Evolutionary conservation across 2,113 vertebrate genomes (phyloP), one percentile per base, ranked within the genome.

Genomic region (Pagrus major): DNA sequence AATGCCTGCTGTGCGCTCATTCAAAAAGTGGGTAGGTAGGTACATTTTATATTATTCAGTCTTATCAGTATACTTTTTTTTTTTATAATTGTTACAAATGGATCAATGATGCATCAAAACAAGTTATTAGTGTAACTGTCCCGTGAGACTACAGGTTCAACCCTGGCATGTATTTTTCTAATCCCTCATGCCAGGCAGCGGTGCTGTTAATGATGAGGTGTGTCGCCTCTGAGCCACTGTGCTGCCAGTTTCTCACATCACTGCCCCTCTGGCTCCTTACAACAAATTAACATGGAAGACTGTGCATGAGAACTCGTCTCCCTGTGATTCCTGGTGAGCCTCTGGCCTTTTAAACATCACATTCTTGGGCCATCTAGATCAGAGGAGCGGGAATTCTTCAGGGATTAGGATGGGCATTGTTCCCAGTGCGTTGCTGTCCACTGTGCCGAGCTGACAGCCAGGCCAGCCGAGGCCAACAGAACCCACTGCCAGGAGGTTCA

Each of bases 401-500:
- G 91, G 92, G 93, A 94, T 95, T 95, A 94, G 79, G 85, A 86
- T 69, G 83, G 79, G 81, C 87, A 95, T 93, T 94, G 92, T 95
- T 94, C 90, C 60, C 65, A 27, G 75, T 27, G 84, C 84, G 56
- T 81, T 65, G 78, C 89, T 81, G 81, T 88, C 88, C 90, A 86
- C 78, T 85, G 86, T 80, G 83, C 85, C 29, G 87, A 88, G 79
- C 74, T 78, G 89, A 93, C 84, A 85, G 89, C 85, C 80, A 55
- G 85, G 80, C 87, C 69, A 65, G 83, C 60, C 33, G 67, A 83
- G 80, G 84, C 86, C 77, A 76, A 71, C 52, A 0, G 47, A 83
- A 84, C 52, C 39, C 60, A 21, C 83, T 86, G 87, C 82, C 88
- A 78, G 76, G 80, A 86, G 80, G 29, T 81, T 87, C 51, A 29